Evolutionary conservation across 1,140 invertebrate genomes (phyloP), one percentile per base, ranked within the genome.

Genomic region (Megalonaias nervosa): DNA sequence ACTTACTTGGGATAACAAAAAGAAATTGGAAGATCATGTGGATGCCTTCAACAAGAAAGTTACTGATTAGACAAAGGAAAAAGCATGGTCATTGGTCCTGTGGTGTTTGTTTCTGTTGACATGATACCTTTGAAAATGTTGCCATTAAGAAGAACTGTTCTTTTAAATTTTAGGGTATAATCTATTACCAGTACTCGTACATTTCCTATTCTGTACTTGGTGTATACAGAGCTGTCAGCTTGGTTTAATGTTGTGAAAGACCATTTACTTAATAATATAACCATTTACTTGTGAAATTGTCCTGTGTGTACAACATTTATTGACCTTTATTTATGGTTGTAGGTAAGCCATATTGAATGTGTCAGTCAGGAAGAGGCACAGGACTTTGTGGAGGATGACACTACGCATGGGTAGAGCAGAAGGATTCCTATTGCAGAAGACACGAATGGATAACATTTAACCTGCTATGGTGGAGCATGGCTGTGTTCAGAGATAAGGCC

Each of bases 351-450:
- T 79, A 91, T 93, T 75, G 92, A 93, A 78, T 92, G 91, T 85
- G 93, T 94, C 0, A 87, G 88, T 57, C 93, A 95, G 84, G 97
- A 99, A 88, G 97, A 98, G 90, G 98, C 98, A 0, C 94, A 97
- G 82, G 98, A 99, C 92, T 99, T 99, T 91, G 97, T 99, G 0
- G 98, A 99, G 91, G 98, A 99, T 92, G 90, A 91, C 68, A 81
- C 85, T 15, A 90, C 88, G 9, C 89, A 88, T 80, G 86, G 87
- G 6, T 48, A 48, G 38, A 48, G 3, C 38, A 11, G 38, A 1
- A 48, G 9, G 38, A 11, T 48, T 48, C 38, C 38, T 48, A 11
- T 48, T 48, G 38, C 11, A 48, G 9, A 48, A 48, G 38, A 48
- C 6, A 11, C 6, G 4, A 48, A 48, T 48, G 38, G 38, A 48